phyloP scores from a whole-genome alignment of 2,888 invertebrate species.

The Volucella inflata region DNA sequence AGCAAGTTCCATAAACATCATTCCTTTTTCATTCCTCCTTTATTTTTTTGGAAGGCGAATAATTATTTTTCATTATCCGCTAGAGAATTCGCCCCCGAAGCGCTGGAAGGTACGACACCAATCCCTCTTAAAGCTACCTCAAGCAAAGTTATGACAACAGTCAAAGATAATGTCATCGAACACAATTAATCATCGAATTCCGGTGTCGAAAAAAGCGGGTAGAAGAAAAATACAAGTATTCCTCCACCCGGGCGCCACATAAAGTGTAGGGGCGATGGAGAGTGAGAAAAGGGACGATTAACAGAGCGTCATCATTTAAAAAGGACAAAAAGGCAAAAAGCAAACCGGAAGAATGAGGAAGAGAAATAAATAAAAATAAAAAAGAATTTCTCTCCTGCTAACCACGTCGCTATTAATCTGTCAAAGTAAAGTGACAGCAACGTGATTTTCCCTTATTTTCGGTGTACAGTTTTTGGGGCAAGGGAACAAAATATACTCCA shows the following conservation, averaged over 20 bases:
- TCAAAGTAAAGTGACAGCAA: conserved; percentile 73
- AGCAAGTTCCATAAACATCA: too few species aligned
- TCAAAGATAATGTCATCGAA: conserved; percentile 68
- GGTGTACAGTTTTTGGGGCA: not conserved
- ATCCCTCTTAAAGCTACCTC: conserved; percentile 8
- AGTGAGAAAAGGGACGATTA: conserved; percentile 49
- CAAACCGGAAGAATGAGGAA: not conserved
- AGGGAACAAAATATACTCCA: conserved; percentile 8
- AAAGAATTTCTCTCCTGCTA: conserved; percentile 44
- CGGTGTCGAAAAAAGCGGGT: conserved; percentile 43
- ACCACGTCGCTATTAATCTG: conserved; percentile 74
- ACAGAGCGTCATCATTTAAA: conserved; percentile 60
- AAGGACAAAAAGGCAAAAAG: not conserved
- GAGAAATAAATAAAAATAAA: conserved; percentile 9
- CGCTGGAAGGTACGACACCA: not conserved
- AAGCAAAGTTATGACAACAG: conserved; percentile 65
- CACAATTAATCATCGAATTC: conserved; percentile 66
- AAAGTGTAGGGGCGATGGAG: conserved; percentile 4
- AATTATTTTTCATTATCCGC: conserved; percentile 20
- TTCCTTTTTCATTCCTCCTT: too few species aligned
- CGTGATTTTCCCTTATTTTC: conserved; percentile 65
- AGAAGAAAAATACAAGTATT: conserved; percentile 19
- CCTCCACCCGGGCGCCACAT: not conserved
- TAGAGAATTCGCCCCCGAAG: not conserved
- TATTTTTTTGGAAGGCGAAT: too few species aligned